These are phyloP conservation scores for Terrapene triunguis DNA, from an alignment of 2,113 vertebrate genomes.

Conservation along the genomic window DNA sequence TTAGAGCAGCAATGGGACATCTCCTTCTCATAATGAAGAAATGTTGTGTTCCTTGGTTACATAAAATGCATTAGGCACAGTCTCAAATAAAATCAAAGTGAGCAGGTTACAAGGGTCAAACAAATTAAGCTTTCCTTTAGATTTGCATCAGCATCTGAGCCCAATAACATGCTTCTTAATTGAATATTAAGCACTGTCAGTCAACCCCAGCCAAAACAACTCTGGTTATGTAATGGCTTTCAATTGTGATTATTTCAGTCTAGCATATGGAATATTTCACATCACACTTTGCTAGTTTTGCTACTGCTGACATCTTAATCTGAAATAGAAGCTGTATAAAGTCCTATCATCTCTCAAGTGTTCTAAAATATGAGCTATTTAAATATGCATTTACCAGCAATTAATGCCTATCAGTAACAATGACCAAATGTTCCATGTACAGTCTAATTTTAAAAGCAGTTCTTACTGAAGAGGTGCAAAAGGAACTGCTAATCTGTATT, in stretches of 20 bases:
- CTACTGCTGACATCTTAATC: slow-evolving; percentile 79
- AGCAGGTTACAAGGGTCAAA: slow-evolving; percentile 70
- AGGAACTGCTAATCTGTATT: background rate
- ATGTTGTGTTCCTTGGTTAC: slow-evolving; percentile 51
- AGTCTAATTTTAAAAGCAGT: slow-evolving; percentile 6
- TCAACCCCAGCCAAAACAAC: slow-evolving; percentile 61
- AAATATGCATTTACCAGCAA: slow-evolving; percentile 70
- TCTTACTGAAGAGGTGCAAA: background rate
- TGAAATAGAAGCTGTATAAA: slow-evolving; percentile 78
- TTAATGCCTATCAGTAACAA: slow-evolving; percentile 56
- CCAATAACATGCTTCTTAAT: slow-evolving; percentile 70
- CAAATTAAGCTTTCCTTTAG: slow-evolving; percentile 75
- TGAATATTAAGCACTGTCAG: slow-evolving; percentile 76
- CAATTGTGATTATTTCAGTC: slow-evolving; percentile 73
- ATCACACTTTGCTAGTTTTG: slow-evolving; percentile 74
- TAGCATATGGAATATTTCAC: slow-evolving; percentile 77
- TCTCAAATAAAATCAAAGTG: slow-evolving; percentile 76
- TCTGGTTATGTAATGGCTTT: slow-evolving; percentile 74
- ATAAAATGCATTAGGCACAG: slow-evolving; percentile 70
- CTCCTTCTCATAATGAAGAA: slow-evolving; percentile 51
- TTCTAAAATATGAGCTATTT: slow-evolving; percentile 77
- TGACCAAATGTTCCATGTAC: slow-evolving; percentile 30
- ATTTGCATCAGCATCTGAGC: slow-evolving; percentile 69
- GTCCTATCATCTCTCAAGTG: slow-evolving; percentile 71
- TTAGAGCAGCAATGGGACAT: slow-evolving; percentile 55